phyloP scores from a whole-genome alignment of 2,797 vertebrate species.

The Sparus aurata region DNA sequence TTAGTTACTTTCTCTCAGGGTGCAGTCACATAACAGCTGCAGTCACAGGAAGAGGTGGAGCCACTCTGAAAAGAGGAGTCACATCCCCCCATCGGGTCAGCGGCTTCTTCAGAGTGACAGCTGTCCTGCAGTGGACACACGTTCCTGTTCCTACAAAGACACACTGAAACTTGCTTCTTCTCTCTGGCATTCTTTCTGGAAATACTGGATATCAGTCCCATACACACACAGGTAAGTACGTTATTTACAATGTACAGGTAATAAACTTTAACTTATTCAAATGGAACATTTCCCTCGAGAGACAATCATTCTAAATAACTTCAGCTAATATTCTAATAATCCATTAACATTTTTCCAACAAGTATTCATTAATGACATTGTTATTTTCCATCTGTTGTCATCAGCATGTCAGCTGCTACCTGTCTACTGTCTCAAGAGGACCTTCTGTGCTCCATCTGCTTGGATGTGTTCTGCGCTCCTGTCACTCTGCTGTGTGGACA shows the following conservation, averaged over 20 bases:
- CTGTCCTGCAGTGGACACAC: background rate
- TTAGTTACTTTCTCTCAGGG: background rate
- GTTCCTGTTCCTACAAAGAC: too few species aligned
- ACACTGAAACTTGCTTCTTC: background rate
- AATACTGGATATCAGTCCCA: background rate
- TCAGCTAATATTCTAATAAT: background rate
- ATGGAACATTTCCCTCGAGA: background rate
- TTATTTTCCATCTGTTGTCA: background rate
- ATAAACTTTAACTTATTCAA: background rate
- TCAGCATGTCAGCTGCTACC: constrained; percentile 4
- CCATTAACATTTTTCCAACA: background rate
- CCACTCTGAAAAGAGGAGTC: background rate
- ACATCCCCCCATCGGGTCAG: background rate
- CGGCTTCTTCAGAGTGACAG: background rate
- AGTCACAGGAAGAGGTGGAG: background rate
- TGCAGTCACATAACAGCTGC: background rate
- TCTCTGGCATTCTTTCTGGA: background rate
- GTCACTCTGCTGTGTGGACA: constrained; percentile 26
- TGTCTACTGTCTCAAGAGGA: constrained; percentile 4
- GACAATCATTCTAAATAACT: background rate
- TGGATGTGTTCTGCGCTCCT: constrained; percentile 18
- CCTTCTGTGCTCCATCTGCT: constrained; percentile 29
- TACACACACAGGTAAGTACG: background rate
- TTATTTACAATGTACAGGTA: background rate
- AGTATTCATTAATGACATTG: background rate